These are phyloP conservation scores for Epizoanthus ramosus DNA, from an alignment of 92 coral and sea anemone species.

Conservation along the genomic window DNA sequence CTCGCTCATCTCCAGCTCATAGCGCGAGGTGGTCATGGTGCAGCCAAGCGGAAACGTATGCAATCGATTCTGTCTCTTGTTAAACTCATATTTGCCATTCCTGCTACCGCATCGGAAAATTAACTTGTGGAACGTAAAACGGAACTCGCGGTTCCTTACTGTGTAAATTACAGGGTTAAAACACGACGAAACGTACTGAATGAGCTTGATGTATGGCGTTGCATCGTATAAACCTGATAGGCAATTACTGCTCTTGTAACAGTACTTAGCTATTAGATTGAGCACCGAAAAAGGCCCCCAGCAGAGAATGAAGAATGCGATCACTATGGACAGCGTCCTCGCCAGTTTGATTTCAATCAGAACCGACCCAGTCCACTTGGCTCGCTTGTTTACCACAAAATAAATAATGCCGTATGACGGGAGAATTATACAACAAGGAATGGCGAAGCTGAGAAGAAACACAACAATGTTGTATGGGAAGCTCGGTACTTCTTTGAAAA, in stretches of 20 bases:
- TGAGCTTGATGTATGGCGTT: conserved; percentile 65
- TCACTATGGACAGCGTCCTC: conserved; percentile 85
- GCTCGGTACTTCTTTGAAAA: not conserved
- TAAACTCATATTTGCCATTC: conserved; percentile 71
- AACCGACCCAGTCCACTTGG: conserved; percentile 89
- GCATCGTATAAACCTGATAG: not conserved
- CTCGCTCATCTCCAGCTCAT: conserved; percentile 35
- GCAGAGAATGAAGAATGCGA: conserved; percentile 83
- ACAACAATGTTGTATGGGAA: conserved; percentile 70
- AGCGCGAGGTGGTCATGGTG: conserved; percentile 27
- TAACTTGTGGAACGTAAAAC: conserved; percentile 76
- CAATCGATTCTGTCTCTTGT: conserved; percentile 22
- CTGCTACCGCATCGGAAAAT: conserved; percentile 74
- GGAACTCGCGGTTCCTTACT: conserved; percentile 80
- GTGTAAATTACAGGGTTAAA: conserved; percentile 84
- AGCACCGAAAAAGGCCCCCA: conserved; percentile 86
- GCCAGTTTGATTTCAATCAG: conserved; percentile 85
- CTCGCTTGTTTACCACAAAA: conserved; percentile 77
- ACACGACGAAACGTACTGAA: conserved; percentile 77
- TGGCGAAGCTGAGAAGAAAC: conserved; percentile 69
- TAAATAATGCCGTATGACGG: conserved; percentile 74
- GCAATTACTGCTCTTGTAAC: conserved; percentile 7
- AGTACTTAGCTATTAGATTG: conserved; percentile 65
- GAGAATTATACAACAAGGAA: conserved; percentile 67
- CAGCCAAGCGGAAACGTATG: conserved; percentile 20